Evolutionary conservation across 2,888 invertebrate species (phyloP).

Genomic region (Tipula vernalis): DNA sequence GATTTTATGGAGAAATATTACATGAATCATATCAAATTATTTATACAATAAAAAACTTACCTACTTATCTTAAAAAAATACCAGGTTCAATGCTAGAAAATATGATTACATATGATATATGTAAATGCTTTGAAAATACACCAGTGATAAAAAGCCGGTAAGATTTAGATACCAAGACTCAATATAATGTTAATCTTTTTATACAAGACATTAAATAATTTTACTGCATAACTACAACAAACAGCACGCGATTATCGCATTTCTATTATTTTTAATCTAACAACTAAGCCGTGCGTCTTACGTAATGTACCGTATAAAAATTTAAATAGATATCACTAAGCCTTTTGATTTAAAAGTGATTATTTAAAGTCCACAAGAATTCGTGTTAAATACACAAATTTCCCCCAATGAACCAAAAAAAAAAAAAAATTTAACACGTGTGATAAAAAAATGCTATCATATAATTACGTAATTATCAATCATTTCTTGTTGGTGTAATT

Average conservation of each 20-base stretch:
- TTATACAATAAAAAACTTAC: background rate
- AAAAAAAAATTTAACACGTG: background rate
- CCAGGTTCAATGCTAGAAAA: background rate
- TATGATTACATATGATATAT: background rate
- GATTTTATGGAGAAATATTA: background rate
- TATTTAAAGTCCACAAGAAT: background rate
- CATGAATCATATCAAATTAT: no score
- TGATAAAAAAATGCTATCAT: background rate
- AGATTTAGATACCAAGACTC: background rate
- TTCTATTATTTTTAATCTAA: background rate
- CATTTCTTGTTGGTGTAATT: background rate
- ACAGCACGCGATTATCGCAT: background rate
- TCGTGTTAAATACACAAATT: background rate
- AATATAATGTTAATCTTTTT: background rate
- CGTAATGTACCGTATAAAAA: background rate
- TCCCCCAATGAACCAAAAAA: background rate
- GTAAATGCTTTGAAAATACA: background rate
- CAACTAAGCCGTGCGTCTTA: background rate
- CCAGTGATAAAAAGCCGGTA: background rate
- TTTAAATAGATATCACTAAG: background rate
- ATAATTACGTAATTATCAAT: background rate
- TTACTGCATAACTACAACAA: background rate
- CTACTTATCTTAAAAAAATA: background rate
- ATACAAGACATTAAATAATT: background rate
- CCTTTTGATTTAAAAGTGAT: background rate